Evolutionary conservation across 2,113 vertebrate genomes (phyloP), one percentile per base, ranked within the genome.

Genomic region (Todiramphus chloris): DNA sequence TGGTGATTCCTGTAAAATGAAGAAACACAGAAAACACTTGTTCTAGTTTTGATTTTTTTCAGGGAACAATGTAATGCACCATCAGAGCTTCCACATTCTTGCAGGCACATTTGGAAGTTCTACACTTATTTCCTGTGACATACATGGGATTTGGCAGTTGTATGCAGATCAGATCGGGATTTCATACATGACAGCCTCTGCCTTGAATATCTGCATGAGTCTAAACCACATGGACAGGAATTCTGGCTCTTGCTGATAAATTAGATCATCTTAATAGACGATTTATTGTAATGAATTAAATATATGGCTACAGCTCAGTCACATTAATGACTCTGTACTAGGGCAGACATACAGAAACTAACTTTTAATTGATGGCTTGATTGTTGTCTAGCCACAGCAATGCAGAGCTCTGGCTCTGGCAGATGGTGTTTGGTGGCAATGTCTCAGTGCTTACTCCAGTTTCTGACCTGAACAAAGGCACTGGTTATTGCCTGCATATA

Each of bases 401-500:
- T 55, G 70, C 39, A n/a, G 56, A 93, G 16, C 44, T 88, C 81
- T 74, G 64, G n/a, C 53, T 85, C 59, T 76, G 66, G 33, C 60
- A 41, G 46, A 41, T 53, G 73, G 81, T 50, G 20, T 73, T 56
- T 33, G 35, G 77, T 50, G 66, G 44, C 67, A 77, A 44, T 1
- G 3, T 19, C 55, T 69, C 64, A 56, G 53, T 21, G 25, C 63
- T 67, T 27, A 16, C 53, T 56, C 48, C 72, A 31, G 68, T 37
- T 69, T 74, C 63, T 20, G 51, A 55, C 31, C 48, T 30, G 43
- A 60, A 41, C 0, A 18, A 67, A 75, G 56, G 31, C 75, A 53
- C n/a, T 13, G 17, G n/a, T n/a, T 39, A 7, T 1, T 59, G 43
- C 69, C 60, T 69, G 16, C 17, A 11, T 1, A 5, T 0, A 39